phyloP scores from a whole-genome alignment of 2,888 invertebrate genomes.

The Tuta absoluta region DNA sequence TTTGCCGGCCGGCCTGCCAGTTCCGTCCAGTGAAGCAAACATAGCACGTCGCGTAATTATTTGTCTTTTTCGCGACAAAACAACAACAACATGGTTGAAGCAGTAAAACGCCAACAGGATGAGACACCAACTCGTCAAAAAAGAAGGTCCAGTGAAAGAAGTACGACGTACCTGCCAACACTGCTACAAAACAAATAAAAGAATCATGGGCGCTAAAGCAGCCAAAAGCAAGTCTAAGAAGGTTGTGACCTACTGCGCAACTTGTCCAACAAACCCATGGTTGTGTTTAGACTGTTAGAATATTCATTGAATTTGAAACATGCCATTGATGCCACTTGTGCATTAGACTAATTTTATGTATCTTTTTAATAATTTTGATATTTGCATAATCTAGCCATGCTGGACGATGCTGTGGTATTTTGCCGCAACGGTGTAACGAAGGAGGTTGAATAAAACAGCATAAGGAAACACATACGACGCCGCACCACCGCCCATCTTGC shows the following conservation, averaged over 20 bases:
- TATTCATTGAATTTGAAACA: neutral
- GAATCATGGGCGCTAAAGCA: constrained; percentile 23
- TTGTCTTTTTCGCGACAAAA: no score
- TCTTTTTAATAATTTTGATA: constrained; percentile 10
- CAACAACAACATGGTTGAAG: no score
- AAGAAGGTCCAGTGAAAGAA: constrained; percentile 13
- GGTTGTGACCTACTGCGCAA: constrained; percentile 24
- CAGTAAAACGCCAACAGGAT: constrained; percentile 13
- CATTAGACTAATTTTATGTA: no score
- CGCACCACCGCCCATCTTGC: no score
- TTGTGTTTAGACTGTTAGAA: constrained; percentile 31
- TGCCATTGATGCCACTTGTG: constrained; percentile 11
- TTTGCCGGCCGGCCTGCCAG: no score
- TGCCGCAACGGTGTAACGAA: no score
- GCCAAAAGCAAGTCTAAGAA: constrained; percentile 33
- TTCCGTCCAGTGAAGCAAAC: no score
- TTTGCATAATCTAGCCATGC: no score
- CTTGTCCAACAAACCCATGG: constrained; percentile 27
- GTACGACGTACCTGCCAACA: constrained; percentile 20
- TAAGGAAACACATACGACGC: no score
- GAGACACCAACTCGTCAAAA: constrained; percentile 27
- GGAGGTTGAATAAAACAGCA: no score
- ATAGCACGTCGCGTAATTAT: no score
- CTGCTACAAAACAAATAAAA: constrained; percentile 30
- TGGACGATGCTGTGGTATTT: no score